Conservation (phyloP, 2,113 vertebrate genomes). For the Megaptera novaeangliae region DNA sequence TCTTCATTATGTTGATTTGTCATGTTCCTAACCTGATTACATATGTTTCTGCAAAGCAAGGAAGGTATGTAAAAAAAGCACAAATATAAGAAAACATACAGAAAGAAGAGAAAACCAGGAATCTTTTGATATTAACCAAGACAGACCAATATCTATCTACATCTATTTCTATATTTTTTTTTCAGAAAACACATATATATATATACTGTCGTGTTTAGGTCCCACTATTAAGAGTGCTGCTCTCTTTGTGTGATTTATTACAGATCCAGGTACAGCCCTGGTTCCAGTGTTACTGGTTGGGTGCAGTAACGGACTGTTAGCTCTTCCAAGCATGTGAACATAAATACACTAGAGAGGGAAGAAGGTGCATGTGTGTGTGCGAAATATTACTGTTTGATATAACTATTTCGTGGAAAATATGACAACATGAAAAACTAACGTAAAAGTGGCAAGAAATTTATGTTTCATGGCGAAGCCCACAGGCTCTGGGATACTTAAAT, state of each 20-base stretch:
- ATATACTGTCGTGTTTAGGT: background rate
- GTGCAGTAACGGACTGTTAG: background rate
- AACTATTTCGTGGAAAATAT: background rate
- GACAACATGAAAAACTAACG: conserved; percentile 13
- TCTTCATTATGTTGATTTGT: background rate
- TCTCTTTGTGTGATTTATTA: conserved; percentile 38
- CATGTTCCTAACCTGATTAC: background rate
- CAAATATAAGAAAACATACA: background rate
- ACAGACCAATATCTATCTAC: background rate
- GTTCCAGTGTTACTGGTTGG: background rate
- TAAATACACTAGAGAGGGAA: background rate
- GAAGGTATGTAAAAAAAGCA: background rate
- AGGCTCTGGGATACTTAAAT: background rate
- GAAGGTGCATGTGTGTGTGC: background rate
- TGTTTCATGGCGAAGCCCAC: background rate
- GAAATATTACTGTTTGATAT: background rate
- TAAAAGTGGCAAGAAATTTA: background rate
- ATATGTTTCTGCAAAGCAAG: background rate
- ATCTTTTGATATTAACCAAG: background rate
- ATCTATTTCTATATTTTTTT: background rate
- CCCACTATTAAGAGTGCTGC: background rate
- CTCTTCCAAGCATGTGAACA: conserved; percentile 4
- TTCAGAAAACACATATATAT: background rate
- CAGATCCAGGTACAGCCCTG: background rate
- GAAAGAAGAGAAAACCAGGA: background rate